A percentile compares a stretch with the other conserved stretches of the same genome.
Evolutionary conservation across 2,113 vertebrate genomes (phyloP).

Genomic region (Ondatra zibethicus): DNA sequence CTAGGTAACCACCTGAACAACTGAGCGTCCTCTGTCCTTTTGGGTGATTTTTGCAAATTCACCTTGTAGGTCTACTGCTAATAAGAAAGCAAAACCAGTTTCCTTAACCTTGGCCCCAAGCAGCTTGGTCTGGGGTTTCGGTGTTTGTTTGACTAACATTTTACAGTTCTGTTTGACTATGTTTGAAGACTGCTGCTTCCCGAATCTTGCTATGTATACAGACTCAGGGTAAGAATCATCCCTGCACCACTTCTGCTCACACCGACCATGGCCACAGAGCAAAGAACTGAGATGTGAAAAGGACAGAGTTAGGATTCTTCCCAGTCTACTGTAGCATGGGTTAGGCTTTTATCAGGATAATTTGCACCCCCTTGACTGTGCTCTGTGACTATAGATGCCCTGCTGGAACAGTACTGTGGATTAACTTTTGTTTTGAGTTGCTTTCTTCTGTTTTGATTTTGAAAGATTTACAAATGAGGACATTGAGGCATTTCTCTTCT

Average conservation of each 20-base stretch:
- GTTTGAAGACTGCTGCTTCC: neutral
- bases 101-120: neutral
- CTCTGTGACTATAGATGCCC: neutral
- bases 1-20: neutral
- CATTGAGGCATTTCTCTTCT: neutral
- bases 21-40: neutral
- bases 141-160: neutral
- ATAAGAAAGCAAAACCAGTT: neutral
- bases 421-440: slow-evolving; percentile 10
- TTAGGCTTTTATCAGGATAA: neutral
- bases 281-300: neutral
- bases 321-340: neutral
- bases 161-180: neutral
- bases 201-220: neutral
- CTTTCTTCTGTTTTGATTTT: neutral
- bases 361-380: neutral
- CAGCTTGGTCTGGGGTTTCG: neutral
- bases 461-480: neutral
- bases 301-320: neutral
- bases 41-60: neutral
- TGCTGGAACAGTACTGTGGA: neutral
- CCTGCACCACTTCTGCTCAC: too few relatives aligned
- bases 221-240: neutral
- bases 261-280: neutral
- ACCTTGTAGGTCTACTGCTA: neutral